A percentile compares a stretch with the other conserved stretches of the same genome.
phyloP scores from a whole-genome alignment of 2,797 vertebrate genomes.

The Lagodon rhomboides region DNA sequence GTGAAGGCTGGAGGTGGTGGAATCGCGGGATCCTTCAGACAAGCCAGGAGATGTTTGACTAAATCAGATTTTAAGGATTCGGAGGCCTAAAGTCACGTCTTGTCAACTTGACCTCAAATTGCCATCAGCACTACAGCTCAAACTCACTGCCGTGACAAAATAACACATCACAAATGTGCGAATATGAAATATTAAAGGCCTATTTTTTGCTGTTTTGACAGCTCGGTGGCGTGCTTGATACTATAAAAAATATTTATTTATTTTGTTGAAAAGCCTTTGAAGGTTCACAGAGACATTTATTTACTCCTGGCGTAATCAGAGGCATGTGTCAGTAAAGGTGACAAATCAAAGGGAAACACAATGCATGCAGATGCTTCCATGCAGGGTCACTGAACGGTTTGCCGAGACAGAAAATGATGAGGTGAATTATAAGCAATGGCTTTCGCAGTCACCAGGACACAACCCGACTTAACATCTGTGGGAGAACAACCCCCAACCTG shows the following conservation, averaged over 20 bases:
- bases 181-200: slow-evolving; percentile 15
- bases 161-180: slow-evolving; percentile 9
- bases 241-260: neutral
- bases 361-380: neutral
- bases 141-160: slow-evolving; percentile 8
- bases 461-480: neutral
- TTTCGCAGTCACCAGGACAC: neutral
- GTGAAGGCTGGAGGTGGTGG: slow-evolving; percentile 14
- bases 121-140: slow-evolving; percentile 1
- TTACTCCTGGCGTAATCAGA: slow-evolving; percentile 2
- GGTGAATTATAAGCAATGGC: neutral
- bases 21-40: slow-evolving; percentile 20
- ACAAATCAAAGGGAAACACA: neutral
- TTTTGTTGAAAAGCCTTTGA: slow-evolving; percentile 16
- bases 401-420: neutral
- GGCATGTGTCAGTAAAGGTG: neutral
- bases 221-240: neutral
- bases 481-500: neutral
- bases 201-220: slow-evolving; percentile 18
- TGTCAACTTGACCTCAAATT: slow-evolving; percentile 22
- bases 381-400: neutral
- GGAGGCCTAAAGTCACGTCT: slow-evolving; percentile 7
- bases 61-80: slow-evolving; percentile 18
- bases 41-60: slow-evolving; percentile 14
- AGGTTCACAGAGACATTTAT: neutral